Conservation (phyloP, 2,113 vertebrate genomes). For the Nymphicus hollandicus region DNA sequence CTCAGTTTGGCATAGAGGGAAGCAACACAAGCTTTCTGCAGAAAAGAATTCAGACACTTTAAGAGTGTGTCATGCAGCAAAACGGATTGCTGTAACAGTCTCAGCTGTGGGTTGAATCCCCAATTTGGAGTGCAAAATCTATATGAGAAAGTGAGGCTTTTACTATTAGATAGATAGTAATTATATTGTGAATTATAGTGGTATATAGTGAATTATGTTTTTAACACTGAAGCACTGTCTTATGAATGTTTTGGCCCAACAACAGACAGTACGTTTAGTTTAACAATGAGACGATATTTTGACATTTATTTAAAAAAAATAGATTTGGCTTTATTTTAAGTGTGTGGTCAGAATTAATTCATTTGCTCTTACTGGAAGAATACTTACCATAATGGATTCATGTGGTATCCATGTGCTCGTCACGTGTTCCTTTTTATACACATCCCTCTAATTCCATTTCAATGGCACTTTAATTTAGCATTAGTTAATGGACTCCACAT, state of each 20-base stretch:
- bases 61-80: neutral
- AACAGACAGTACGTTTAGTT: slow-evolving; percentile 3
- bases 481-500: slow-evolving; percentile 70
- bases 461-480: slow-evolving; percentile 70
- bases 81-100: neutral
- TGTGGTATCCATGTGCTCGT: slow-evolving; percentile 65
- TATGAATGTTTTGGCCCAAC: neutral
- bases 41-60: neutral
- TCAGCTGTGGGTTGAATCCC: neutral
- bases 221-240: neutral
- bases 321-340: slow-evolving; percentile 66
- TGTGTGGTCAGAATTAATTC: slow-evolving; percentile 65
- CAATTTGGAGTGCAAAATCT: neutral
- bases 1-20: neutral
- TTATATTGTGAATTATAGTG: neutral
- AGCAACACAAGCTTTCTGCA: neutral
- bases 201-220: neutral
- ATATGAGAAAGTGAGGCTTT: neutral
- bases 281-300: slow-evolving; percentile 42
- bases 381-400: slow-evolving; percentile 73
- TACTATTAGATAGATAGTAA: neutral
- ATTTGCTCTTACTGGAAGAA: slow-evolving; percentile 74
- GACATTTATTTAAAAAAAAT: slow-evolving; percentile 36
- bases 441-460: slow-evolving; percentile 64
- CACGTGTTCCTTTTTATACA: slow-evolving; percentile 67